Evolutionary conservation across 2,113 vertebrate genomes (phyloP).

Genomic region (Mesoclemmys tuberculata): DNA sequence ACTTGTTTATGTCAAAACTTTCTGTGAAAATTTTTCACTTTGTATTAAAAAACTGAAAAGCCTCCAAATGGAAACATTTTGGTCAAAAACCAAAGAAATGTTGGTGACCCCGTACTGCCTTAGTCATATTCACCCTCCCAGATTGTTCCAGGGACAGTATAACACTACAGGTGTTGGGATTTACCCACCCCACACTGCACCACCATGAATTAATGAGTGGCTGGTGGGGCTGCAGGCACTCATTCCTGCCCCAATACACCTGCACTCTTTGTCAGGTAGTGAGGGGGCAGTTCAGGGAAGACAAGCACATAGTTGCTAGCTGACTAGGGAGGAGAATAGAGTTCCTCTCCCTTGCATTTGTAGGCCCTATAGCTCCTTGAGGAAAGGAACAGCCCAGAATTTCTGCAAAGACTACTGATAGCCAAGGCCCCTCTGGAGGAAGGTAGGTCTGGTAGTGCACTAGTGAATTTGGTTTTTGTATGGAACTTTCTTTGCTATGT

Average conservation of each 20-base stretch:
- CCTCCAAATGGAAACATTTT: background rate
- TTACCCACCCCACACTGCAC: background rate
- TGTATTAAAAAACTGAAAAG: background rate
- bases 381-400: background rate
- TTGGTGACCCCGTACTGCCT: slow-evolving; percentile 28
- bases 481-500: background rate
- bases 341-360: background rate
- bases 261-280: background rate
- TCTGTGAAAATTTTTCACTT: background rate
- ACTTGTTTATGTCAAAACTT: background rate
- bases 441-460: background rate
- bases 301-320: background rate
- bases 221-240: background rate
- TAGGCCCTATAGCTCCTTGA: background rate
- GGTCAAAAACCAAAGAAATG: slow-evolving; percentile 16
- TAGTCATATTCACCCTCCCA: slow-evolving; percentile 1
- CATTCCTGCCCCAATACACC: background rate
- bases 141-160: background rate
- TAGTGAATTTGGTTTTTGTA: background rate
- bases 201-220: background rate
- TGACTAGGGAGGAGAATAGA: background rate
- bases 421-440: background rate
- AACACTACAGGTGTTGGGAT: background rate
- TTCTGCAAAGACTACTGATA: background rate
- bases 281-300: background rate